Base-by-base conservation (phyloP, 2,888 invertebrate genomes). In the Schizotus pectinicornis region DNA sequence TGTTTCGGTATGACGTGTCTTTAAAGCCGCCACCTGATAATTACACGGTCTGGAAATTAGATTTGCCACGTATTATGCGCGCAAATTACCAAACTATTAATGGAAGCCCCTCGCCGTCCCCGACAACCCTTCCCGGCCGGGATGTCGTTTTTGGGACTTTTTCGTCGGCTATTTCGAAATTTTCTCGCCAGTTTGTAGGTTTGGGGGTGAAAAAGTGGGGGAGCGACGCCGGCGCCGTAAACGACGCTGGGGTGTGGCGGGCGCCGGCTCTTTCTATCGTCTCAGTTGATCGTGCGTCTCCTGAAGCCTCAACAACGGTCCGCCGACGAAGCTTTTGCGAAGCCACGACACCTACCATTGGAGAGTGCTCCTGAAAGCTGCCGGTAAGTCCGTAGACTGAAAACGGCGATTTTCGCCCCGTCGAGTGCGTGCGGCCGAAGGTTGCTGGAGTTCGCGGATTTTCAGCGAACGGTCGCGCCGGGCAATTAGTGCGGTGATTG, bases 191-290 rank as follows among this genome's bases (percentile, higher is more conserved):
- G 63, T 67, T 65, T 63, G 67, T 57, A 41, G 64, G 62, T 64
- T 63, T 56, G 59, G 63, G 62, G 63, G 56, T 51, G 52, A 47
- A 42, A 52, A 55, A 43, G 36, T 65, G 71, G 62, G 67, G 69
- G 69, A 67, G 62, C 63, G 73, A 70, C 77, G 78, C 76, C 75
- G 75, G 76, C 78, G 78, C 76, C 72, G 65, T 76, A 63, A 56
- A 59, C 68, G 66, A 56, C 67, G 61, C 67, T 77, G 78, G 78
- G 78, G 78, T 78, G 78, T 78, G 78, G 78, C 78, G 78, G 77
- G 76, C 72, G 71, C 73, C 75, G 72, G 71, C 67, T 71, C 70
- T 64, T 69, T 73, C 72, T 69, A 64, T 69, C 72, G 71, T 76
- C 74, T 72, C 77, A 78, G 78, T 78, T 71, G 71, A 70, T 71